phyloP scores from a whole-genome alignment of 1,140 invertebrate genomes.

The Cherax destructor region DNA sequence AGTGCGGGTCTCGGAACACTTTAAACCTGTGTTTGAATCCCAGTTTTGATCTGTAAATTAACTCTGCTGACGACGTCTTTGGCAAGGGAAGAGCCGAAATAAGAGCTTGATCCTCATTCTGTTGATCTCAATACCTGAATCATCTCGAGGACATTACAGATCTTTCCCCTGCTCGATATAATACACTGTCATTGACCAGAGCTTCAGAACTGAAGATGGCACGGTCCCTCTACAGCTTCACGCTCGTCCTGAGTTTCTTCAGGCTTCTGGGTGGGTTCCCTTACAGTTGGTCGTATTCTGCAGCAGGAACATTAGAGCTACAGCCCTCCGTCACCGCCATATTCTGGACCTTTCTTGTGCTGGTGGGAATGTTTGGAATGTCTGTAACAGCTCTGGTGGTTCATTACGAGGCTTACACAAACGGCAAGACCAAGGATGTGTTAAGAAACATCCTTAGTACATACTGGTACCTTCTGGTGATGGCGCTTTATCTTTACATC shows the following conservation, averaged over 20 bases:
- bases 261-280: conserved; percentile 27
- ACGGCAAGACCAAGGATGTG: background rate
- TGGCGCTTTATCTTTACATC: conserved; percentile 32
- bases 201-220: background rate
- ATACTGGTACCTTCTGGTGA: conserved; percentile 36
- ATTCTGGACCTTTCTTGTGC: background rate
- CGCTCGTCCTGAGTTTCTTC: background rate
- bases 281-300: background rate
- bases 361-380: background rate
- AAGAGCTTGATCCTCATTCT: too few species aligned
- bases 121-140: too few species aligned
- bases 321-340: background rate
- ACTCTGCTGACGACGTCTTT: too few species aligned
- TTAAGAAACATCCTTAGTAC: conserved; percentile 6
- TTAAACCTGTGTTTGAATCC: too few species aligned
- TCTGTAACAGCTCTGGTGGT: background rate
- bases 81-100: too few species aligned
- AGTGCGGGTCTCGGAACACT: too few species aligned
- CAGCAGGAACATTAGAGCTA: background rate
- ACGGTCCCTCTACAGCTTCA: background rate
- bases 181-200: too few species aligned
- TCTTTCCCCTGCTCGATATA: too few species aligned
- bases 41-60: too few species aligned
- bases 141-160: too few species aligned
- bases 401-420: background rate